Conservation (phyloP, 1,140 invertebrate genomes). For the Conus ventricosus region DNA sequence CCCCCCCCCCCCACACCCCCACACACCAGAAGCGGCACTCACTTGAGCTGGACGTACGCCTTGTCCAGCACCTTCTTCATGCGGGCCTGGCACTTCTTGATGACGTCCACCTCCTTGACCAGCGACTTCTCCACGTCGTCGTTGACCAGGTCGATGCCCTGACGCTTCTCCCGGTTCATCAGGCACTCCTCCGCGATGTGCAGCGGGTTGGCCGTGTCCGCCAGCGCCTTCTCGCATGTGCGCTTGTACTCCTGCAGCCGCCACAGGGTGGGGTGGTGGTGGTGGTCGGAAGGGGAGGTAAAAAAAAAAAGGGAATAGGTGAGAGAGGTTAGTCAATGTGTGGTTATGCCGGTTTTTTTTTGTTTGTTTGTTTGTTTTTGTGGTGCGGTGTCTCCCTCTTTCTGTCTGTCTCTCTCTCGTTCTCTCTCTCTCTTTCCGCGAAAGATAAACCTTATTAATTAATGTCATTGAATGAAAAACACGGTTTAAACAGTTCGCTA, state of each 20-base stretch:
- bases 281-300: not conserved
- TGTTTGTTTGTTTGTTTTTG: too few relatives aligned
- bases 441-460: too few relatives aligned
- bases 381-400: too few relatives aligned
- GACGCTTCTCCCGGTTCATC: conserved; percentile 90
- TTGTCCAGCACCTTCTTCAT: conserved; percentile 85
- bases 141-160: conserved; percentile 88
- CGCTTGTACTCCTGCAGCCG: conserved; percentile 82
- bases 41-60: conserved; percentile 80
- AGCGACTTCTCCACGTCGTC: conserved; percentile 88
- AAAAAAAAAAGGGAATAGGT: not conserved
- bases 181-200: conserved; percentile 94
- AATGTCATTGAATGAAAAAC: too few relatives aligned
- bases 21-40: conserved; percentile 63
- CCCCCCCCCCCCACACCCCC: not conserved
- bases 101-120: conserved; percentile 87
- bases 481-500: too few relatives aligned
- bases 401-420: too few relatives aligned
- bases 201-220: conserved; percentile 90
- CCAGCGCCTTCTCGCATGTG: conserved; percentile 87
- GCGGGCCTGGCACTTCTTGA: conserved; percentile 85
- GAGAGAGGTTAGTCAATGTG: too few relatives aligned
- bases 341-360: too few relatives aligned
- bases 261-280: not conserved
- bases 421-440: too few relatives aligned